Conservation (phyloP, 2,113 vertebrate genomes). For the Oreochromis aureus region DNA sequence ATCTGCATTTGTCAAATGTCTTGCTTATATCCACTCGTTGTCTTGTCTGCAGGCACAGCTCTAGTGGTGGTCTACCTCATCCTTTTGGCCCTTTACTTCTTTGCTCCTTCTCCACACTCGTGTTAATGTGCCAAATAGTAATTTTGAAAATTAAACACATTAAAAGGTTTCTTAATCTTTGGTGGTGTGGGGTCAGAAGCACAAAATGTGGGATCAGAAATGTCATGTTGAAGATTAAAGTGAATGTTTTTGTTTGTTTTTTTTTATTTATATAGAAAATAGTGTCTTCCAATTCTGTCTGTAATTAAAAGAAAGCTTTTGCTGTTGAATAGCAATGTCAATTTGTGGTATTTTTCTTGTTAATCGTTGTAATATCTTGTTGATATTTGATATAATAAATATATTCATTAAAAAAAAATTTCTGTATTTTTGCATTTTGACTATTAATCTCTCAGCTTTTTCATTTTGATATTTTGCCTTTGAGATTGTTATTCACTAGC, state of each 20-base stretch:
- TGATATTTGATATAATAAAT: constrained; percentile 40
- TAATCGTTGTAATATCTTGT: neutral
- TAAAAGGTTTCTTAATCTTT: neutral
- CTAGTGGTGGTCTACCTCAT: constrained; percentile 82
- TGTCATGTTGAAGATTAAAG: neutral
- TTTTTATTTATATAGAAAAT: neutral
- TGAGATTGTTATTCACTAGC: neutral
- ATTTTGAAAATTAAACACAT: neutral
- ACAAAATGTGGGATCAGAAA: neutral
- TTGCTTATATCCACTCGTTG: neutral
- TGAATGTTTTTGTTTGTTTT: neutral
- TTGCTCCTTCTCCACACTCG: constrained; percentile 74
- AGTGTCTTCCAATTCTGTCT: neutral
- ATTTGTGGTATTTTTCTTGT: neutral
- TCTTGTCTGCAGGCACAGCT: constrained; percentile 65
- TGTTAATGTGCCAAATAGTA: constrained; percentile 62
- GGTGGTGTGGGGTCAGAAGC: neutral
- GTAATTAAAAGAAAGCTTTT: neutral
- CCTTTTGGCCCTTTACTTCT: constrained; percentile 77
- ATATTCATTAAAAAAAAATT: neutral
- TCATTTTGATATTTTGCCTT: neutral
- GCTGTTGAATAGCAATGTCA: neutral
- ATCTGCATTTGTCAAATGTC: neutral
- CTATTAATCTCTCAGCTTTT: neutral
- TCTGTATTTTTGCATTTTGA: neutral